phyloP scores from a whole-genome alignment of 1,140 invertebrate species.

The Acromyrmex heyeri region DNA sequence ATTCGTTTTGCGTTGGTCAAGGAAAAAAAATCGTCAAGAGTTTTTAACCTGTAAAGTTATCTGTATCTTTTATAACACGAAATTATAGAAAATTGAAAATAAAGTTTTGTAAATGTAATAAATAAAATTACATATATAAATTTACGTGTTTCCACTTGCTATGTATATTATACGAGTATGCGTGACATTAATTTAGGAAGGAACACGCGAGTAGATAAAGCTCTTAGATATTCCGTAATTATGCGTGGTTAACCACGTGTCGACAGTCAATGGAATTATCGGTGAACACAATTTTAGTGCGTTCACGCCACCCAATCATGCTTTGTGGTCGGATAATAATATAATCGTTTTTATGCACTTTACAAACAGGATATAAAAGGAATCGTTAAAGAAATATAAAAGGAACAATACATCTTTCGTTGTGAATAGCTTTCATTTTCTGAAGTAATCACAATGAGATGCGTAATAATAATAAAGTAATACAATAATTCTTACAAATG shows the following conservation, averaged over 20 bases:
- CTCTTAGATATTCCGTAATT: neutral
- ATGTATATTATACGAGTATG: neutral
- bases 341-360: neutral
- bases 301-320: slow-evolving; percentile 12
- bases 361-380: neutral
- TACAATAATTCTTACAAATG: neutral
- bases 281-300: slow-evolving; percentile 43
- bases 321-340: slow-evolving; percentile 30
- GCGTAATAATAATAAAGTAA: neutral
- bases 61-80: neutral
- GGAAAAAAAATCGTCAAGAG: neutral
- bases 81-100: neutral
- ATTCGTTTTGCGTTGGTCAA: neutral
- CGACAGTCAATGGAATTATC: slow-evolving; percentile 31
- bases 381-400: slow-evolving; percentile 34
- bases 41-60: neutral
- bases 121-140: neutral
- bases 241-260: slow-evolving; percentile 42
- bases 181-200: slow-evolving; percentile 1
- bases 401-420: neutral
- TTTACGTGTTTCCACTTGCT: neutral
- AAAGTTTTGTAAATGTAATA: neutral
- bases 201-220: neutral
- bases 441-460: neutral
- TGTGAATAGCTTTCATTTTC: slow-evolving; percentile 9